Conservation (phyloP, 2,797 vertebrate genomes). For the Rhabdophis nuchalis region DNA sequence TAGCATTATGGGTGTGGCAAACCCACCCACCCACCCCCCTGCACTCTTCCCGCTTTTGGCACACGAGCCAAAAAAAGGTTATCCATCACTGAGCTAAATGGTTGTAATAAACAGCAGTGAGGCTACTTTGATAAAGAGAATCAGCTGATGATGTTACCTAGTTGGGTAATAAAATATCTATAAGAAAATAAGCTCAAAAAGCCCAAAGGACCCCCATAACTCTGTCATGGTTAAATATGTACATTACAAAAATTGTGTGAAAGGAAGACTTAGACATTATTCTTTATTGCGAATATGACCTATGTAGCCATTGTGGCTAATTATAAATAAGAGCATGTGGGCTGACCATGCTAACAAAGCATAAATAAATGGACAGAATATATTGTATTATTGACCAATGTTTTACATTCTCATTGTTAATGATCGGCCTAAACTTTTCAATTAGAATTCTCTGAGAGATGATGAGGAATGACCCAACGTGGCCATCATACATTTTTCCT, state of each 20-base stretch:
- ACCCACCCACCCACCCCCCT: no score
- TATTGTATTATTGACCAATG: not conserved
- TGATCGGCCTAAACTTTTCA: not conserved
- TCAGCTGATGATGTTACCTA: not conserved
- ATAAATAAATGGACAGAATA: not conserved
- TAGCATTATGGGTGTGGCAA: no score
- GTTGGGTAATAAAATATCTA: not conserved
- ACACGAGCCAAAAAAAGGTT: no score
- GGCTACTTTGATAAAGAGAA: not conserved
- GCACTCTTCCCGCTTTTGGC: no score
- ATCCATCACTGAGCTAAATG: no score
- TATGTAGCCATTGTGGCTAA: not conserved
- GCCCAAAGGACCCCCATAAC: not conserved
- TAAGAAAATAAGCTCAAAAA: not conserved
- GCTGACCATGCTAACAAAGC: not conserved
- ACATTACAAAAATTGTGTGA: not conserved
- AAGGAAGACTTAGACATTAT: not conserved
- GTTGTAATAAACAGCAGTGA: not conserved
- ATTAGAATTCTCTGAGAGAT: not conserved
- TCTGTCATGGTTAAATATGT: not conserved
- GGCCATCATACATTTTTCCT: not conserved
- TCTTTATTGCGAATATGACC: not conserved
- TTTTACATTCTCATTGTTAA: not conserved
- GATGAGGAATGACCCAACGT: not conserved
- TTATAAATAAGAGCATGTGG: not conserved